Conservation (phyloP, 1,140 invertebrate genomes). For the Brachionus angularis region DNA sequence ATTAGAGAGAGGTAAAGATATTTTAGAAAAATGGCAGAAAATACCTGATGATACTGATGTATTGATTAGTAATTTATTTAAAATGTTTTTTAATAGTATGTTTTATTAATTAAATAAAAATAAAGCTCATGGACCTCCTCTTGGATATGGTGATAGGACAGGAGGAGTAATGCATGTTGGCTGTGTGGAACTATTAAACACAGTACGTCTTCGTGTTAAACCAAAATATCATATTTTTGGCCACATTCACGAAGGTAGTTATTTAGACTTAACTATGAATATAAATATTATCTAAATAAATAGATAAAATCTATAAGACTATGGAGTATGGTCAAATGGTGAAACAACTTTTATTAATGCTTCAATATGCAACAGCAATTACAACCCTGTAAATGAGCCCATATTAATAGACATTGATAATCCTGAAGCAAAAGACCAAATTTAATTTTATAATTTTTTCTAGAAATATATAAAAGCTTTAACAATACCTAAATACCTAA, state of each 20-base stretch:
- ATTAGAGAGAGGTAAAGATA: conserved; percentile 51
- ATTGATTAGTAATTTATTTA: conserved; percentile 64
- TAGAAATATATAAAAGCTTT: no score
- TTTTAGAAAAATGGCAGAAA: conserved; percentile 68
- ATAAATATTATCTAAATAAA: background rate
- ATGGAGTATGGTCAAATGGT: conserved; percentile 68
- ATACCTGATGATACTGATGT: conserved; percentile 74
- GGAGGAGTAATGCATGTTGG: conserved; percentile 72
- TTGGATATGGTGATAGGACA: conserved; percentile 66
- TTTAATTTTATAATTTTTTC: background rate
- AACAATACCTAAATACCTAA: no score
- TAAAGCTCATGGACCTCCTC: background rate
- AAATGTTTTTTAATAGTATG: background rate
- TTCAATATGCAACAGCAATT: conserved; percentile 64
- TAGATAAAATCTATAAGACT: conserved; percentile 47
- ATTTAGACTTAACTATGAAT: no score
- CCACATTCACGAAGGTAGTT: conserved; percentile 71
- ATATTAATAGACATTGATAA: conserved; percentile 22
- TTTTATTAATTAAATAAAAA: background rate
- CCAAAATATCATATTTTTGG: conserved; percentile 82
- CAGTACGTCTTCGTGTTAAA: conserved; percentile 63
- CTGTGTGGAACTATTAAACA: conserved; percentile 70
- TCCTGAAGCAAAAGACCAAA: background rate
- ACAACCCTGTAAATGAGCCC: background rate
- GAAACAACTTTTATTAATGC: conserved; percentile 77